These are phyloP conservation scores for Sebastes iracundus DNA, from an alignment of 2,797 vertebrate genomes.

Conservation along the genomic window DNA sequence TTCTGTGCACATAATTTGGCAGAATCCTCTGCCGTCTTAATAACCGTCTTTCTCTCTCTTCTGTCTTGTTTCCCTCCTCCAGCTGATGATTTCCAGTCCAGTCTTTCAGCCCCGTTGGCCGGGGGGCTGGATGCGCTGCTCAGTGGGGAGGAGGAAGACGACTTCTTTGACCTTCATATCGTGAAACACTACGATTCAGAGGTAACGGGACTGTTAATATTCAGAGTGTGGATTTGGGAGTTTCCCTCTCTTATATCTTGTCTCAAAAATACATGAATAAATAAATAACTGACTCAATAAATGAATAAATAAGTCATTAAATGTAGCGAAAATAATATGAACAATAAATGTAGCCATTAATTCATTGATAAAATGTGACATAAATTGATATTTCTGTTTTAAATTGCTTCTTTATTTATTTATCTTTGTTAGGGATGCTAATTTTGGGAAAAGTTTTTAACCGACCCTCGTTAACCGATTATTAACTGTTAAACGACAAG, in stretches of 20 bases:
- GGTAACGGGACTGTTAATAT: slow-evolving; percentile 71
- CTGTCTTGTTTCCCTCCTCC: background rate
- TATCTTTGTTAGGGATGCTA: no score
- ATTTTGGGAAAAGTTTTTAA: no score
- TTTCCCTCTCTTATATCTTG: background rate
- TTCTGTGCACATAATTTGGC: background rate
- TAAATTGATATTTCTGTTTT: no score
- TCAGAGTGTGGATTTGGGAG: background rate
- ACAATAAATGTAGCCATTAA: no score
- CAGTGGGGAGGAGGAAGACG: slow-evolving; percentile 89
- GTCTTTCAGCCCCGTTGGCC: slow-evolving; percentile 86
- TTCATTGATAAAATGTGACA: no score
- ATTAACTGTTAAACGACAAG: no score
- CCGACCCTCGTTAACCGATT: no score
- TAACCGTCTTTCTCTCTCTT: background rate
- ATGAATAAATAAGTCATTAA: no score
- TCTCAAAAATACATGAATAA: background rate
- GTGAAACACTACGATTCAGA: slow-evolving; percentile 89
- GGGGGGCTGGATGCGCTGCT: slow-evolving; percentile 91
- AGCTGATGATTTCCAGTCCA: slow-evolving; percentile 96
- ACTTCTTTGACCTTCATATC: slow-evolving; percentile 94
- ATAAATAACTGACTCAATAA: no score
- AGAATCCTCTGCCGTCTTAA: background rate
- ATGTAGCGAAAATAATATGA: no score
- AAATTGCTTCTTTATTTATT: no score